Base-by-base conservation (phyloP, 2,888 invertebrate species). In the Leptogaster cylindrica region DNA sequence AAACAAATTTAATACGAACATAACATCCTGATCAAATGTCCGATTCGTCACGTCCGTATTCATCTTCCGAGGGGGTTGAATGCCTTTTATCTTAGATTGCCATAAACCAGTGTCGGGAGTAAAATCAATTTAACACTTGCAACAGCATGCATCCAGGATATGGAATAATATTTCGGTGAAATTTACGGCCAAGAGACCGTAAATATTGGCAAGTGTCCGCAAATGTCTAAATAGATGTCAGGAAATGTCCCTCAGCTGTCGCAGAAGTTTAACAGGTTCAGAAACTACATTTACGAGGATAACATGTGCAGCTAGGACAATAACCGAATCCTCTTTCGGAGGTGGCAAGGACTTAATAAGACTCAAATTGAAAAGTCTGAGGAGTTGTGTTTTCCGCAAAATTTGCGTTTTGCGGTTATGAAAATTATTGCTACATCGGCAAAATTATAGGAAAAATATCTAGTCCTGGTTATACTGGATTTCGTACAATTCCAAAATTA, bases 101-200 rank as follows among this genome's bases (percentile, higher is more conserved):
- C 52, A 31, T 52, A 52, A 52, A 52, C 52, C 52, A 52, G 52
- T 52, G 52, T 31, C 52, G 20, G 33, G 52, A 52, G 52, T 33
- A 52, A 52, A 52, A 52, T 52, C 52, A 52, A 52, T 52, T 52
- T 52, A 52, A 52, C 52, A 52, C 52, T 52, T 52, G 33, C 52
- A 52, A 52, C 52, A 52, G 52, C 52, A 52, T 52, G 52, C 52
- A 52, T 4, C 28, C 52, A 28, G 1, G n/a, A 4, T 8, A 16
- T 1, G 18, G 52, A 18, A 31, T 33, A 52, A 52, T 52, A 52
- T 52, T 52, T 52, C 14, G 52, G 8, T 18, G 10, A 33, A 52
- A 52, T 52, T 52, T 52, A 52, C 33, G 52, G n/a, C 3, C 28
- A 3, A 52, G 52, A 16, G 31, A 33, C 8, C 50, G 33, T 33